Base-by-base conservation (phyloP, 2,113 vertebrate genomes). In the Geococcyx californianus region DNA sequence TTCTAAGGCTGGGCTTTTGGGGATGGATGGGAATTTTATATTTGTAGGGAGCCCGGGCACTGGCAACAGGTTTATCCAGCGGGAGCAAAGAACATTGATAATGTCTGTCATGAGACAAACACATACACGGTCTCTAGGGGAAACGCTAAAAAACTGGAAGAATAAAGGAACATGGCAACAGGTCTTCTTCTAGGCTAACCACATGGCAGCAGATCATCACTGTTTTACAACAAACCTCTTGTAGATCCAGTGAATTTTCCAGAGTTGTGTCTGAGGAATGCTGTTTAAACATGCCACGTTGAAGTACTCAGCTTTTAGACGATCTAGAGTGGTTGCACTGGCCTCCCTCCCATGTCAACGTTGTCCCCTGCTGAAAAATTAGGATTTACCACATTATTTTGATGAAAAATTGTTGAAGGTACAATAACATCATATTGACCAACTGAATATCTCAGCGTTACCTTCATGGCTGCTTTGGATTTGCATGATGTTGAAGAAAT, bases 271-370 rank as follows among this genome's bases (percentile, higher is more conserved):
- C 24, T 34, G 58, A 31, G 25, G 76, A 90, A 42, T 26, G 36
- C 7, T 47, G 7, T 81, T 89, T 49, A 64, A 82, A 69, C 31
- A 7, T 47, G 25, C 33, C 3, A 0, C 63, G 81, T 80, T 55
- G 70, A 86, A 80, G 70, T 40, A 25, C 9, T 70, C 9, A 12
- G 42, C 44, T 68, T 56, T 54, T 63, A 51, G 34, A 49, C 77
- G 28, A 42, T 67, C n/a, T 59, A 12, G n/a, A 86, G 18, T 4
- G 13, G 4, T 15, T 29, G 19, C 8, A 5, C 21, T 89, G 45
- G 26, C 33, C 29, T 73, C 2, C 0, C 10, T 44, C 42, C 20
- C 9, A 4, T 0, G 0, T 67, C 52, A 31, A 1, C 1, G 0
- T 31, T 63, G 34, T 59, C 9, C 12, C 11, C 34, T n/a, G 10